Evolutionary conservation across 53 echinoderm and acorn worm genomes (phyloP).

Genomic region (Hippasteria phrygiana): DNA sequence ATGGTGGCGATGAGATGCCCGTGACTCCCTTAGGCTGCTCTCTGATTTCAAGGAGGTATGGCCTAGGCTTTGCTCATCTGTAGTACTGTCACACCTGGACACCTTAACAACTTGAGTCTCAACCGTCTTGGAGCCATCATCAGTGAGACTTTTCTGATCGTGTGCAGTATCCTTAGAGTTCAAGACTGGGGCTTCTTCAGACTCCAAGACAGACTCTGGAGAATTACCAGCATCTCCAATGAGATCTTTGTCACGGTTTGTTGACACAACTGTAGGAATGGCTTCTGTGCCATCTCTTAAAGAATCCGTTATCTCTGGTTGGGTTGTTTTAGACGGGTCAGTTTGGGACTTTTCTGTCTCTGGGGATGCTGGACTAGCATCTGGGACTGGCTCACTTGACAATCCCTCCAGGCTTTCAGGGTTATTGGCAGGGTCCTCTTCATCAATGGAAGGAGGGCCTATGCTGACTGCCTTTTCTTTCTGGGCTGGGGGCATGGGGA

Average conservation of each 20-base stretch:
- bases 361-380: neutral
- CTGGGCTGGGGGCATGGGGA: neutral
- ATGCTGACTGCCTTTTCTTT: neutral
- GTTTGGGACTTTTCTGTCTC: neutral
- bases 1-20: slow-evolving; percentile 31
- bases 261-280: neutral
- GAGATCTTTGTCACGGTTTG: neutral
- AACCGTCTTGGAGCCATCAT: neutral
- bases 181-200: neutral
- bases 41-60: slow-evolving; percentile 22
- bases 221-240: neutral
- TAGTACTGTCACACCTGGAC: slow-evolving; percentile 1
- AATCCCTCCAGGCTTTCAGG: neutral
- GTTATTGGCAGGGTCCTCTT: neutral
- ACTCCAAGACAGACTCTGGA: neutral
- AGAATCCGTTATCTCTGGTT: neutral
- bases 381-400: neutral
- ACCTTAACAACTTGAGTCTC: neutral
- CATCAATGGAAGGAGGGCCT: neutral
- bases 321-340: too few relatives aligned
- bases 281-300: neutral
- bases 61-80: neutral
- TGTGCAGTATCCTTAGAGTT: neutral
- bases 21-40: slow-evolving; percentile 19
- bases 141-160: neutral